Evolutionary conservation across 1,140 invertebrate species (phyloP).

Genomic region (Anastrepha obliqua): DNA sequence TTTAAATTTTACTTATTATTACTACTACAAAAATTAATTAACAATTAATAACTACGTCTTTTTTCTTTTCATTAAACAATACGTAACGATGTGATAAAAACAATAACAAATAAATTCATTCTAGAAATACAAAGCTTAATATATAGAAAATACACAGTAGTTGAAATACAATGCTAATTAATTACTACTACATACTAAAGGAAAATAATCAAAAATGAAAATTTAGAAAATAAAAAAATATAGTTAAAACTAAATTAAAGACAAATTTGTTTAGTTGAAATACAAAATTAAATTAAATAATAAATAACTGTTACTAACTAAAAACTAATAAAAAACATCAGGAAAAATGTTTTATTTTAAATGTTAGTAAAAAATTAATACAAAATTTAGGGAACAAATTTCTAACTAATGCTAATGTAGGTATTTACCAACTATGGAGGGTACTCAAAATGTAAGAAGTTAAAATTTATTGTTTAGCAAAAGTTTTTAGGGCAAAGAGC

Average conservation of each 20-base stretch:
- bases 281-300: too few species aligned
- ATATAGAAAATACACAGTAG: background rate
- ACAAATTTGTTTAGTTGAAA: too few species aligned
- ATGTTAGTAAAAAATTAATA: background rate
- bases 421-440: background rate
- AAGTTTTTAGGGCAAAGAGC: background rate
- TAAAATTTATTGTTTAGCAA: background rate
- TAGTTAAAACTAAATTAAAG: background rate
- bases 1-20: background rate
- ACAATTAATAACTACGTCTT: constrained; percentile 44
- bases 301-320: too few species aligned
- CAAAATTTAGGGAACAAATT: background rate
- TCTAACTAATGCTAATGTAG: background rate
- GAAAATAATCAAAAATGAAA: too few species aligned
- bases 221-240: background rate
- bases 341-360: too few species aligned
- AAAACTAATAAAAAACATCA: too few species aligned
- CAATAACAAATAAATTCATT: background rate
- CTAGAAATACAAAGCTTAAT: background rate
- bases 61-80: constrained; percentile 48
- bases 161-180: constrained; percentile 7
- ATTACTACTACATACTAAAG: background rate
- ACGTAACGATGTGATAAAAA: background rate
- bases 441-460: background rate
- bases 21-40: constrained; percentile 40